A percentile compares a stretch with the other conserved stretches of the same genome.
Evolutionary conservation across 23 tunicate species (phyloP).

Genomic region (Pegea sp.): DNA sequence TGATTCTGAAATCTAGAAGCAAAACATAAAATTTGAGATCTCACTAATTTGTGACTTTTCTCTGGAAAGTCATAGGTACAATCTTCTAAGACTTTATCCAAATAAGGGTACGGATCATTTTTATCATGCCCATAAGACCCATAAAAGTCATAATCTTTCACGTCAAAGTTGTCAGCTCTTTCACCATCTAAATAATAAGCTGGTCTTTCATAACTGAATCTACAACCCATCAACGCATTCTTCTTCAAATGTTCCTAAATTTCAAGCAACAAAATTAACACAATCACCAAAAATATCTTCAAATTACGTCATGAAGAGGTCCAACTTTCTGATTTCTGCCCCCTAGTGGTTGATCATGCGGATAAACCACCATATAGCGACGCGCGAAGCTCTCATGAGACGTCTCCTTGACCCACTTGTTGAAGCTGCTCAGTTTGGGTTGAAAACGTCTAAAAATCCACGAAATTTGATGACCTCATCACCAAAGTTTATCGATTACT

Average conservation of each 20-base stretch:
- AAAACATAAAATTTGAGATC: too few species aligned
- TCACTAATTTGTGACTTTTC: conserved; percentile 21
- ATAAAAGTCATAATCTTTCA: conserved; percentile 36
- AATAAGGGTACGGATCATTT: conserved; percentile 19
- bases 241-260: conserved; percentile 8
- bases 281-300: not conserved
- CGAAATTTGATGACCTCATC: too few species aligned
- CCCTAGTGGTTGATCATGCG: conserved; percentile 28
- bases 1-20: too few species aligned
- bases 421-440: conserved; percentile 2
- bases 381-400: conserved; percentile 42
- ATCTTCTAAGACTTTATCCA: conserved; percentile 20
- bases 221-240: conserved; percentile 17
- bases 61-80: conserved; percentile 20
- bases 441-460: conserved; percentile 23
- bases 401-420: conserved; percentile 36
- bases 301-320: conserved; percentile 17
- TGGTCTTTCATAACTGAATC: conserved; percentile 23
- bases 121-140: conserved; percentile 26
- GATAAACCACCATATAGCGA: conserved; percentile 15
- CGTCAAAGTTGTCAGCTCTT: conserved; percentile 1
- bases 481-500: conserved; percentile 5
- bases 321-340: conserved; percentile 29
- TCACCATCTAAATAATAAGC: conserved; percentile 21
- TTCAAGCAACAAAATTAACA: not conserved